These are phyloP conservation scores for Tachyglossus aculeatus DNA, from an alignment of 2,797 vertebrate genomes.

Conservation along the genomic window DNA sequence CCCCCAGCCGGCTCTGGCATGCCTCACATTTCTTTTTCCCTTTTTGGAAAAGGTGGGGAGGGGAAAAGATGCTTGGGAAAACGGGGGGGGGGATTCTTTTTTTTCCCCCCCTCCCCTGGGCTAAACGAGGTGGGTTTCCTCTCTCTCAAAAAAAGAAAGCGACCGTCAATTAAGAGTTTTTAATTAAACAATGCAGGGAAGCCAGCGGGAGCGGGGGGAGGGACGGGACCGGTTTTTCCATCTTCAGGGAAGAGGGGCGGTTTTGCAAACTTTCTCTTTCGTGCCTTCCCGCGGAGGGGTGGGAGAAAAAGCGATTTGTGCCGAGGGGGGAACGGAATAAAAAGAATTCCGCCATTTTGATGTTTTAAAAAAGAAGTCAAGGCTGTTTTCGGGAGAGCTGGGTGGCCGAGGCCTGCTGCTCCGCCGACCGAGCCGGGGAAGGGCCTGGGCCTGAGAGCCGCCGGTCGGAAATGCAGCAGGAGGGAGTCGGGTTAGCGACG, in stretches of 20 bases:
- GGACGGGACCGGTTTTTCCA: not conserved
- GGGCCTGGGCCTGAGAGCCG: not conserved
- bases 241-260: slow-evolving; percentile 16
- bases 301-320: not conserved
- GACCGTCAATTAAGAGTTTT: slow-evolving; percentile 43
- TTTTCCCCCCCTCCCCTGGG: too few relatives aligned
- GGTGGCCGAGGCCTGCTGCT: not conserved
- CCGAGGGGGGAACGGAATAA: slow-evolving; percentile 12
- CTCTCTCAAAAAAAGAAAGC: not conserved
- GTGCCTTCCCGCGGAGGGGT: not conserved
- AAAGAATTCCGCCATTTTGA: slow-evolving; percentile 70
- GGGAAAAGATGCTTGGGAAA: too few relatives aligned
- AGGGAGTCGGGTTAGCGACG: too few relatives aligned
- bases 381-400: not conserved
- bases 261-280: slow-evolving; percentile 58
- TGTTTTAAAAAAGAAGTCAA: slow-evolving; percentile 46
- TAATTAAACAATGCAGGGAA: slow-evolving; percentile 9
- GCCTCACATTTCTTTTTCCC: too few relatives aligned
- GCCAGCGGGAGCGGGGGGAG: not conserved
- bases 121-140: not conserved
- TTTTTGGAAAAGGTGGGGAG: not conserved
- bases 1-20: too few relatives aligned
- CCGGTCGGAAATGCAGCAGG: too few relatives aligned
- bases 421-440: not conserved
- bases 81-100: not conserved